These are phyloP conservation scores for Sander vitreus DNA, from an alignment of 2,113 vertebrate genomes.

Conservation along the genomic window DNA sequence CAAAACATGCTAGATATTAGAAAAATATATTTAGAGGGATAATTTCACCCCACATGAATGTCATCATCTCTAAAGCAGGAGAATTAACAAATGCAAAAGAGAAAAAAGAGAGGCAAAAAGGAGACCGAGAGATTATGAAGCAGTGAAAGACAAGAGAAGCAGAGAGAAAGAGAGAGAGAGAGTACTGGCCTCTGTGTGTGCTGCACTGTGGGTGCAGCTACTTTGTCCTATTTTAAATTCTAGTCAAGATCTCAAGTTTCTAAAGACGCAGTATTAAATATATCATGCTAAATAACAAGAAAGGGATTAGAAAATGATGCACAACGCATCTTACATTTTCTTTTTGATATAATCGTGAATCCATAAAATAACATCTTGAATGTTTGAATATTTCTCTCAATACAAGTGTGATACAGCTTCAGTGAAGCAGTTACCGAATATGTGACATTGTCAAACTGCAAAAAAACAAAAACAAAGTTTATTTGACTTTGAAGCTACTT, in stretches of 20 bases:
- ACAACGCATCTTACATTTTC: constrained; percentile 9
- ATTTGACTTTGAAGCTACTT: constrained; percentile 47
- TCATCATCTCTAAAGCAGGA: background rate
- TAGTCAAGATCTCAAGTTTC: constrained; percentile 7
- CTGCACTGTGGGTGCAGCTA: constrained; percentile 12
- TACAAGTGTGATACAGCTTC: constrained; percentile 3
- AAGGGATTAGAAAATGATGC: constrained; percentile 16
- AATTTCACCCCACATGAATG: background rate
- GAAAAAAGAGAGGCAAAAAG: background rate
- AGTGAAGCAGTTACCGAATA: background rate
- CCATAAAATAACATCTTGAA: background rate
- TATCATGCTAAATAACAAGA: constrained; percentile 26
- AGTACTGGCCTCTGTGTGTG: background rate
- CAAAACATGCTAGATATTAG: too few species aligned
- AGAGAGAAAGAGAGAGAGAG: background rate
- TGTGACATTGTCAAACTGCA: constrained; percentile 21
- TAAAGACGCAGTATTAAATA: constrained; percentile 15
- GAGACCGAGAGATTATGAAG: background rate
- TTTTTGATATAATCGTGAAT: constrained; percentile 35
- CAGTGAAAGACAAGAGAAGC: background rate
- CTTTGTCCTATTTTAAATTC: constrained; percentile 35
- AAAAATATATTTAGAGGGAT: too few species aligned
- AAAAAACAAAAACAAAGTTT: constrained; percentile 11
- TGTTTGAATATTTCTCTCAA: constrained; percentile 22
- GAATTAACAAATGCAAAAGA: background rate